Base-by-base conservation (phyloP, 2,113 vertebrate genomes). In the Hemichromis elongatus region DNA sequence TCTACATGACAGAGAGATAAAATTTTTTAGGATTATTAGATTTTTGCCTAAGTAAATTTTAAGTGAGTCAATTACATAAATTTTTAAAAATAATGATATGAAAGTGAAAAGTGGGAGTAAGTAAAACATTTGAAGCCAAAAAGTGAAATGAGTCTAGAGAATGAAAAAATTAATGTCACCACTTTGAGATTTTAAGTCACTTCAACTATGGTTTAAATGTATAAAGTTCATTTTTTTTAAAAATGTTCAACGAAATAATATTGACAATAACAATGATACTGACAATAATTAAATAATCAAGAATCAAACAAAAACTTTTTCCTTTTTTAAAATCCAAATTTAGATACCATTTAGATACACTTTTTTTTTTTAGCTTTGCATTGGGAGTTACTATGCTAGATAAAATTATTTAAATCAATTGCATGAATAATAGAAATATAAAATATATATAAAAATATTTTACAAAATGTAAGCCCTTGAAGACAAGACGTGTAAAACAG, bases 161-260 rank as follows among this genome's bases (percentile, higher is more conserved):
- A 28, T 28, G 28, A n/a, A n/a, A n/a, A n/a, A n/a, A n/a, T 66
- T 21, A 66, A 66, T 66, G 7, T 21, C 19, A 66, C 37, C 40
- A 21, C 4, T 3, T 12, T 66, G 11, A 14, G 19, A 66, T 9
- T 66, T 14, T 66, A 66, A 40, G 11, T 66, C 2, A 0, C 40
- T 70, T 45, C 24, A 45, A 45, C 21, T 7, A 11, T 21, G 61
- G 12, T 66, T 1, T 66, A 21, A 40, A 66, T 14, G 19, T 66
- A 40, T 21, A 40, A 10, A 45, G 21, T 73, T 28, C 6, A 19
- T 50, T 19, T 19, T 28, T 37, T 73, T 73, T 4, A 73, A n/a
- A n/a, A n/a, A n/a, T 73, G 47, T 73, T 11, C 5, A 26, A 0
- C 13, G 2, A 63, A 63, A 18, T 63, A 37, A 37, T 3, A 63